Evolutionary conservation across 2,888 invertebrate genomes (phyloP).

Genomic region (Hecatera dysodea): DNA sequence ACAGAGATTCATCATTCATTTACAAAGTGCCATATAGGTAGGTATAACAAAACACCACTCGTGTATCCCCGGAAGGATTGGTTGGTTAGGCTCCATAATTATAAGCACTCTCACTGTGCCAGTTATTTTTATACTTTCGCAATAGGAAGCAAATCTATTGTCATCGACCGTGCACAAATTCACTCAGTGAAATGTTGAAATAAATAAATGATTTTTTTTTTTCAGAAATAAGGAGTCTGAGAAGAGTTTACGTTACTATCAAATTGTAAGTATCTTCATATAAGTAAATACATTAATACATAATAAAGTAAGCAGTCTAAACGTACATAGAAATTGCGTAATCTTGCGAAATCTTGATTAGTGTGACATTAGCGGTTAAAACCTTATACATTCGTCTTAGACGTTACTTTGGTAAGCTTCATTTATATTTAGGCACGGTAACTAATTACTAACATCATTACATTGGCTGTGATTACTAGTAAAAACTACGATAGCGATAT

Average conservation of each 20-base stretch:
- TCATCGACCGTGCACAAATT: neutral
- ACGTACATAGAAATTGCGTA: neutral
- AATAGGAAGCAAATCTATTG: neutral
- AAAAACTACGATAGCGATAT: neutral
- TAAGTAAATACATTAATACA: neutral
- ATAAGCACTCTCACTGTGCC: neutral
- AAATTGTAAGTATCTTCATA: conserved; percentile 70
- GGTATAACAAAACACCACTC: neutral
- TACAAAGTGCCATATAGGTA: too few relatives aligned
- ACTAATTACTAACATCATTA: neutral
- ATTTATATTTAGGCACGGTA: neutral
- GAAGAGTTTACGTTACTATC: conserved; percentile 66
- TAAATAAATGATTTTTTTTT: conserved; percentile 25
- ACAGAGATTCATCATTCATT: too few relatives aligned
- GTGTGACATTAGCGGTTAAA: neutral
- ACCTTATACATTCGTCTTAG: neutral
- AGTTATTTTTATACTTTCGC: neutral
- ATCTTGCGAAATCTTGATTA: neutral
- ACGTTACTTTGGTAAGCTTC: too few relatives aligned
- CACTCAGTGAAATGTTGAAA: neutral
- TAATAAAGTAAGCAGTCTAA: neutral
- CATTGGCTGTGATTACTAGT: neutral
- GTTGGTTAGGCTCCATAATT: neutral
- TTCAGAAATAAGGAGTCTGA: conserved; percentile 58
- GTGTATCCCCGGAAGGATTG: neutral